Evolutionary conservation across 2,888 invertebrate species (phyloP).

Genomic region (Trilocha varians): DNA sequence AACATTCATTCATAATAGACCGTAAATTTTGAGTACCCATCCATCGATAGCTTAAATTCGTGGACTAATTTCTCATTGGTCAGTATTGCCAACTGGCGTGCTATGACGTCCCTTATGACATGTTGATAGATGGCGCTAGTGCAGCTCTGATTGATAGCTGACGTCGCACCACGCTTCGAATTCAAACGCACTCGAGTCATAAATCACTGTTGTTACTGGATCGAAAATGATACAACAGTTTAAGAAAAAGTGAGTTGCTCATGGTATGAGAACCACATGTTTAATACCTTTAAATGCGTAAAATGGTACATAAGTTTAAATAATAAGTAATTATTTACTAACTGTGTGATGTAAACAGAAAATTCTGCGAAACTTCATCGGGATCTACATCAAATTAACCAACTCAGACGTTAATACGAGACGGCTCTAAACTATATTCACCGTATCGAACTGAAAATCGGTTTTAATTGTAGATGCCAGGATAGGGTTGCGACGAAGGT

Average conservation of each 20-base stretch:
- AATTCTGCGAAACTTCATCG: conserved; percentile 17
- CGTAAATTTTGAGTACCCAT: conserved; percentile 9
- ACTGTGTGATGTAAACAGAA: too few relatives aligned
- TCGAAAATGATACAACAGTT: too few relatives aligned
- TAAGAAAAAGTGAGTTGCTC: too few relatives aligned
- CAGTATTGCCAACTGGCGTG: conserved; percentile 62
- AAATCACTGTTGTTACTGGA: too few relatives aligned
- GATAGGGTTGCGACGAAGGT: conserved; percentile 20
- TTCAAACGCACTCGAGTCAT: too few relatives aligned
- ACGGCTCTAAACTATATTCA: conserved; percentile 26
- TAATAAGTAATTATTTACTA: too few relatives aligned
- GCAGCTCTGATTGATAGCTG: conserved; percentile 62
- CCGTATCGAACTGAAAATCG: conserved; percentile 53
- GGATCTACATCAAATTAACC: conserved; percentile 22
- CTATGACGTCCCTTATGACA: conserved; percentile 44
- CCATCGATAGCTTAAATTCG: conserved; percentile 43
- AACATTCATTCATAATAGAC: conserved; percentile 9
- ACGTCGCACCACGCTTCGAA: too few relatives aligned
- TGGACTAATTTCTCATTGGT: conserved; percentile 57
- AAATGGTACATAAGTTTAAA: too few relatives aligned
- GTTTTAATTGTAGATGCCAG: conserved; percentile 61
- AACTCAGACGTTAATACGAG: conserved; percentile 15
- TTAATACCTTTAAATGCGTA: too few relatives aligned
- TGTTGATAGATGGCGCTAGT: conserved; percentile 67
- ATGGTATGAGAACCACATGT: too few relatives aligned